Evolutionary conservation across 2,797 vertebrate species (phyloP).

Genomic region (Pseudochirops cupreus): DNA sequence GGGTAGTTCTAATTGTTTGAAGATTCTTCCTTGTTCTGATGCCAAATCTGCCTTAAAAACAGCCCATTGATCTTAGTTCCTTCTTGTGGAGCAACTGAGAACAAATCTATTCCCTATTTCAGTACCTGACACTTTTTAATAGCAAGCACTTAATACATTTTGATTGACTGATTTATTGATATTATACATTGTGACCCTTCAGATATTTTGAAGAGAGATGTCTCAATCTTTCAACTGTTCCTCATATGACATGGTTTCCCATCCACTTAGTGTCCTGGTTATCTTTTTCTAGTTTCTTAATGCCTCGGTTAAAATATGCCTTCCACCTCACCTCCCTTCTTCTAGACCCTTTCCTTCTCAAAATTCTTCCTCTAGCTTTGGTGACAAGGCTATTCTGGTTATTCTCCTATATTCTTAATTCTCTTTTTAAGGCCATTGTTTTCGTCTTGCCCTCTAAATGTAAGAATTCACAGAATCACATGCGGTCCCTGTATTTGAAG

Average conservation of each 20-base stretch:
- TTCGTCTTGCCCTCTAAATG: not conserved
- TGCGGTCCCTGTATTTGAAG: not conserved
- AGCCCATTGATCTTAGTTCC: too few species aligned
- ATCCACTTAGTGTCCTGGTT: not conserved
- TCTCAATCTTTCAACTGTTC: not conserved
- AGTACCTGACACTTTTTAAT: not conserved
- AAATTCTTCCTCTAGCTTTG: not conserved
- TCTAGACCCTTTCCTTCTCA: not conserved
- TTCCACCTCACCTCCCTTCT: not conserved
- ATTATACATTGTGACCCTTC: not conserved
- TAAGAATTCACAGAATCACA: not conserved
- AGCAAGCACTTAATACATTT: not conserved
- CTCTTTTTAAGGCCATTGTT: not conserved
- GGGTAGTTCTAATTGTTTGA: not conserved
- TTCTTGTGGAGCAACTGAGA: not conserved
- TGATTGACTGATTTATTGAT: not conserved
- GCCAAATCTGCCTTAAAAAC: not conserved
- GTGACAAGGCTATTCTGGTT: not conserved
- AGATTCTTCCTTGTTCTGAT: not conserved
- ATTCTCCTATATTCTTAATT: not conserved
- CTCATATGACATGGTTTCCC: not conserved
- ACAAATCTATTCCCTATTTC: not conserved
- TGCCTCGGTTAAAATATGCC: not conserved
- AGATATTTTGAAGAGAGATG: not conserved
- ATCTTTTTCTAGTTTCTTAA: not conserved